These are phyloP conservation scores for Malacoraja senta DNA, from an alignment of 2,797 vertebrate genomes.

Conservation along the genomic window DNA sequence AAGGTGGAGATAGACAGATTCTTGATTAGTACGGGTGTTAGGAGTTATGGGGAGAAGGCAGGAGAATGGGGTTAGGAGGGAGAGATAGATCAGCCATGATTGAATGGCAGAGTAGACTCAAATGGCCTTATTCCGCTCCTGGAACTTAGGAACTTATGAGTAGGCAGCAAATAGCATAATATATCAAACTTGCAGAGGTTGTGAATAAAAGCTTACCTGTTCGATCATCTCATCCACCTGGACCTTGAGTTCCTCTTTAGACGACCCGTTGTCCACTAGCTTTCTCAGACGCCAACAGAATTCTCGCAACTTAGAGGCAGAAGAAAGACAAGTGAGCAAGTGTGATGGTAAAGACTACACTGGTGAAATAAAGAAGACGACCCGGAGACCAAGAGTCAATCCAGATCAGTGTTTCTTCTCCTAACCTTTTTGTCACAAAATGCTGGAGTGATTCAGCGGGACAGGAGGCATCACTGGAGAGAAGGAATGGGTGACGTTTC, in stretches of 20 bases:
- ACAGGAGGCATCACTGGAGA: no score
- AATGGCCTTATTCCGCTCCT: no score
- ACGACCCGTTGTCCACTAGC: constrained; percentile 75
- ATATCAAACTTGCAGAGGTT: background rate
- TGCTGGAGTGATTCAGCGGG: no score
- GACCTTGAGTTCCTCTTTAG: constrained; percentile 69
- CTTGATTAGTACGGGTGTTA: no score
- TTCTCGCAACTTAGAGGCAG: constrained; percentile 77
- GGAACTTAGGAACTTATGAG: no score
- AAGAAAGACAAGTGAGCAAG: background rate
- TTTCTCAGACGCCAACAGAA: constrained; percentile 86
- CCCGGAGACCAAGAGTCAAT: background rate
- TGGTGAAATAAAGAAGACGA: no score
- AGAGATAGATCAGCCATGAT: no score
- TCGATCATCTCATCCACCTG: constrained; percentile 86
- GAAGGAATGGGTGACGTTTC: no score
- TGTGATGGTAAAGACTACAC: background rate
- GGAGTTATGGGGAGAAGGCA: no score
- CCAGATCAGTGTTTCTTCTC: background rate
- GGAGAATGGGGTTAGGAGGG: no score
- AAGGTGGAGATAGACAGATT: no score
- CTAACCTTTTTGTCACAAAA: background rate
- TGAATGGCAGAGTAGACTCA: no score
- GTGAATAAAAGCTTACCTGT: constrained; percentile 67
- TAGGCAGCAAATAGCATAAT: background rate